Percentiles rank a stretch among this genome's conserved stretches.
Conservation (phyloP, 2,113 vertebrate genomes). For the Rana temporaria region DNA sequence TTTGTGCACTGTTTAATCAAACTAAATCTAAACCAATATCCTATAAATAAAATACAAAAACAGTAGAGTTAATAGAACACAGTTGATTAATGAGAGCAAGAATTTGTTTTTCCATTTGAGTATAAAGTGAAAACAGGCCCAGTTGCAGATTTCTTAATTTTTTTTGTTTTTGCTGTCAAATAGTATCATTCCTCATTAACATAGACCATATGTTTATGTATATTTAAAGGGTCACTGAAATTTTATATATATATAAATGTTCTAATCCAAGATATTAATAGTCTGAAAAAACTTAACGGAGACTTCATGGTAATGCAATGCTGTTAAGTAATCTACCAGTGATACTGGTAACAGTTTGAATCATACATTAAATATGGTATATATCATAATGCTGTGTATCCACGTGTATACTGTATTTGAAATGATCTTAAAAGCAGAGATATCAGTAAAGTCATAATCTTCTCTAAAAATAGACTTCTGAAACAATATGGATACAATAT, state of each 20-base stretch:
- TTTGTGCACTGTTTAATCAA: neutral
- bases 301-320: slow-evolving; percentile 15
- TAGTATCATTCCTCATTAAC: slow-evolving; percentile 5
- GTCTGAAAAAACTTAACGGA: neutral
- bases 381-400: too few species aligned
- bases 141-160: slow-evolving; percentile 38
- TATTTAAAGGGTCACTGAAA: slow-evolving; percentile 33
- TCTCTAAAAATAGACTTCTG: too few species aligned
- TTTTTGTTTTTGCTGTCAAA: slow-evolving; percentile 42
- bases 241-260: slow-evolving; percentile 34
- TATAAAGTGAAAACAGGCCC: slow-evolving; percentile 26
- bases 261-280: slow-evolving; percentile 29
- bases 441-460: too few species aligned
- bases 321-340: slow-evolving; percentile 16
- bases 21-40: neutral
- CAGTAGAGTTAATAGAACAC: neutral
- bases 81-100: slow-evolving; percentile 28
- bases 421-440: too few species aligned
- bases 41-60: slow-evolving; percentile 7
- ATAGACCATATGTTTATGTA: slow-evolving; percentile 36
- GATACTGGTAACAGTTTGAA: neutral
- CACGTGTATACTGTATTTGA: too few species aligned
- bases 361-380: too few species aligned
- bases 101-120: slow-evolving; percentile 30
- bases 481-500: too few species aligned